Percentiles rank a stretch among this genome's conserved stretches.
phyloP scores from a whole-genome alignment of 2,888 invertebrate species.

The Parapristionchus giblindavisi region DNA sequence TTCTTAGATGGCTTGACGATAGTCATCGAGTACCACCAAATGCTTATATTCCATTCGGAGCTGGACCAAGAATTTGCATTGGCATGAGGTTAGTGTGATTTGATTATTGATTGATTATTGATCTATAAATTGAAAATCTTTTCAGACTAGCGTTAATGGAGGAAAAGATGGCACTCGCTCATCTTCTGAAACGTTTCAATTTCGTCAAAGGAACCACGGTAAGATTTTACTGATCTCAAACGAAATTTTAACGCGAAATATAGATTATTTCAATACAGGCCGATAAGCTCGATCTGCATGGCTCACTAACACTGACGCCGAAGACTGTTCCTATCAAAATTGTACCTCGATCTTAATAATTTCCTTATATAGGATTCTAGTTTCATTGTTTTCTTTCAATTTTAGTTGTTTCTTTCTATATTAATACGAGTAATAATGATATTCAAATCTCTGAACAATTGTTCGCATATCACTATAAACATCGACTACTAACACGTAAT shows the following conservation, averaged over 20 bases:
- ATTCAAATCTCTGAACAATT: too few species aligned
- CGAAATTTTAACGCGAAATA: neutral
- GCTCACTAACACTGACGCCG: constrained; percentile 14
- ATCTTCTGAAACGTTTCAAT: constrained; percentile 16
- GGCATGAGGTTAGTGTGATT: constrained; percentile 26
- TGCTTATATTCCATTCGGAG: constrained; percentile 23
- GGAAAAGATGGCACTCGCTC: constrained; percentile 26
- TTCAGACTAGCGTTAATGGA: constrained; percentile 22
- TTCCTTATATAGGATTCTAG: too few species aligned
- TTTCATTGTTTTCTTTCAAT: too few species aligned
- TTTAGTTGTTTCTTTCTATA: too few species aligned
- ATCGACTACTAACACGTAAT: too few species aligned
- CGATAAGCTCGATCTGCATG: neutral
- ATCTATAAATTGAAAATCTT: neutral
- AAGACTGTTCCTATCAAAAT: constrained; percentile 1
- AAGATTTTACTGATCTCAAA: neutral
- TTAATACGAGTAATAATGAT: too few species aligned
- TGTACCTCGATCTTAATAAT: too few species aligned
- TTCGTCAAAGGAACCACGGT: constrained; percentile 10
- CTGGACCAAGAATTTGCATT: constrained; percentile 27
- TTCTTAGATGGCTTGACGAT: constrained; percentile 21
- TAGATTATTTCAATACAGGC: neutral
- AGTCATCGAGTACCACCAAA: neutral
- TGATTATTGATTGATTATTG: neutral
- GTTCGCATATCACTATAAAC: too few species aligned